A percentile compares a stretch with the other conserved stretches of the same genome.
phyloP scores from a whole-genome alignment of 2,888 invertebrate species.

The Saturnia pavonia region DNA sequence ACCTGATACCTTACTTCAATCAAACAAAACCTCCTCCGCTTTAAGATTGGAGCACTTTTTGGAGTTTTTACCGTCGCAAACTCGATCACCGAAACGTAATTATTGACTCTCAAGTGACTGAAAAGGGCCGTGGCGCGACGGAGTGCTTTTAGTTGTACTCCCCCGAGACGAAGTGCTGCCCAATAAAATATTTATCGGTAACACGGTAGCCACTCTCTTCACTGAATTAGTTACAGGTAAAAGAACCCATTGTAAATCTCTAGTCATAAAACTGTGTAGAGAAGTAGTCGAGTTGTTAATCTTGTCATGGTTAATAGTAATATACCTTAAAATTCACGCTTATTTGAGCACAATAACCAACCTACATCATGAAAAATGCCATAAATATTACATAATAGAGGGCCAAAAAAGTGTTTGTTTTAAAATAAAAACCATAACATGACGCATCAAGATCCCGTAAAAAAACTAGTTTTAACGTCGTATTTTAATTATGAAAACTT shows the following conservation, averaged over 20 bases:
- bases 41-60: constrained; percentile 9
- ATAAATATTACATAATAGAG: too few species aligned
- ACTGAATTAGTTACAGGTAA: constrained; percentile 12
- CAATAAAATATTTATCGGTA: constrained; percentile 50
- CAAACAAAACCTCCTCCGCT: not conserved
- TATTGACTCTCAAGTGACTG: constrained; percentile 25
- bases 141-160: constrained; percentile 21
- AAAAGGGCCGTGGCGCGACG: constrained; percentile 15
- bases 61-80: constrained; percentile 20
- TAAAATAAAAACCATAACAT: too few species aligned
- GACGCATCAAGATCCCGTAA: too few species aligned
- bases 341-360: too few species aligned
- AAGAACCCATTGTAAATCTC: not conserved
- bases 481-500: too few species aligned
- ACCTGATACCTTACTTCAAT: not conserved
- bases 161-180: constrained; percentile 16
- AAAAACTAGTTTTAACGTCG: too few species aligned
- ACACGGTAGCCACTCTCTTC: constrained; percentile 14
- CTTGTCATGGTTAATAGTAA: too few species aligned
- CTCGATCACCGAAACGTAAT: constrained; percentile 26
- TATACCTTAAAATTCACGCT: too few species aligned
- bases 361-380: too few species aligned
- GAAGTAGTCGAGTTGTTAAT: not conserved
- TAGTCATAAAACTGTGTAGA: not conserved
- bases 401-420: too few species aligned